Conservation (phyloP, 2,113 vertebrate genomes). For the Chlorodrepanis virens region DNA sequence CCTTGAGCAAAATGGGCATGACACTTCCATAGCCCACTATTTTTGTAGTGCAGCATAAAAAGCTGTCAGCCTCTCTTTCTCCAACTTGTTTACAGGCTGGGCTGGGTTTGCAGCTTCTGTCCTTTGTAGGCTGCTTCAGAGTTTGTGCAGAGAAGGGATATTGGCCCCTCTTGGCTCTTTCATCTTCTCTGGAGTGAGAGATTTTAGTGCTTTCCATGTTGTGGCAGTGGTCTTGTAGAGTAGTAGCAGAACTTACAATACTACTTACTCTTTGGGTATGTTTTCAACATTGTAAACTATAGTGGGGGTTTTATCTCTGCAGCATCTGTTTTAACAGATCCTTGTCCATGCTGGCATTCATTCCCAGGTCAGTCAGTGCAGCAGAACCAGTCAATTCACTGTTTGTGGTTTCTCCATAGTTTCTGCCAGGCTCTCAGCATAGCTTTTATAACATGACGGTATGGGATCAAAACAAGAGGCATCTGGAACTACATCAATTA, state of each 20-base stretch:
- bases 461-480: background rate
- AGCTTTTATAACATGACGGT: background rate
- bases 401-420: background rate
- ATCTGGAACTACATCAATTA: background rate
- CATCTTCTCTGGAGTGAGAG: background rate
- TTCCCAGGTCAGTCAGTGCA: background rate
- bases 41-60: background rate
- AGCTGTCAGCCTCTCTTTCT: background rate
- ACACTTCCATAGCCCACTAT: background rate
- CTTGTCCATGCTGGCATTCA: background rate
- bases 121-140: background rate
- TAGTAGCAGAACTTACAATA: background rate
- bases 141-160: background rate
- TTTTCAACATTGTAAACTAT: background rate
- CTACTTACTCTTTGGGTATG: background rate
- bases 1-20: background rate
- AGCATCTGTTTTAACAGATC: background rate
- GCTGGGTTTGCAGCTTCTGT: background rate
- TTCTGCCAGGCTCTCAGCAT: background rate
- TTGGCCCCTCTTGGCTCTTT: background rate
- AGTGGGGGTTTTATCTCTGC: background rate
- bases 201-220: background rate
- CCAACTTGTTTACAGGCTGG: background rate
- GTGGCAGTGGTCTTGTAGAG: background rate
- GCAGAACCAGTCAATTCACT: background rate